phyloP scores from a whole-genome alignment of 64 coral and sea anemone genomes.

The Stichodactyla helianthus region DNA sequence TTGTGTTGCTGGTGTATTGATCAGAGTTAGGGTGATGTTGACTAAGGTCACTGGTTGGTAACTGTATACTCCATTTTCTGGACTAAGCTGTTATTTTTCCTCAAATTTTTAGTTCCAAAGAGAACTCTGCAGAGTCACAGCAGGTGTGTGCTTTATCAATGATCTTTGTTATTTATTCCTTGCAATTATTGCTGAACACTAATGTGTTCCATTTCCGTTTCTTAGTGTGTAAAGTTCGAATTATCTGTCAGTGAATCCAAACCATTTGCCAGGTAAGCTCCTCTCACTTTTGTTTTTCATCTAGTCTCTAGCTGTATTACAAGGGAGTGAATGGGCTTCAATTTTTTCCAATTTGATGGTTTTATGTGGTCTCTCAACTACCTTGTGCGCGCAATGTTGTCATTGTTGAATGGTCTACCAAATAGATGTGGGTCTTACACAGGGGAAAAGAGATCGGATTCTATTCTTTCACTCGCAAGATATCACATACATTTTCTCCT shows the following conservation, averaged over 20 bases:
- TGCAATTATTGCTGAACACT: neutral
- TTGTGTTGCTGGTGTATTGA: neutral
- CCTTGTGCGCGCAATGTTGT: too few relatives aligned
- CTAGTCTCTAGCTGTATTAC: neutral
- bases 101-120: neutral
- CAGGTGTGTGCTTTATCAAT: conserved; percentile 15
- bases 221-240: conserved; percentile 66
- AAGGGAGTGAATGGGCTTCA: neutral
- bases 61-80: neutral
- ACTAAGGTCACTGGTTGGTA: neutral
- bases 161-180: neutral
- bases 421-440: too few relatives aligned
- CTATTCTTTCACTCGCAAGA: too few relatives aligned
- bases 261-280: conserved; percentile 74
- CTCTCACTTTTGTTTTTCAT: neutral
- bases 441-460: too few relatives aligned
- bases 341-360: too few relatives aligned
- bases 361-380: too few relatives aligned
- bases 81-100: neutral
- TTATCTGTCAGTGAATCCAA: conserved; percentile 82
- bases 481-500: neutral
- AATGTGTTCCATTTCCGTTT: neutral
- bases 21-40: neutral
- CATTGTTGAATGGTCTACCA: too few relatives aligned
- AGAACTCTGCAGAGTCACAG: conserved; percentile 46